Percentiles rank a stretch among this genome's conserved stretches.
Evolutionary conservation across 2,113 vertebrate species (phyloP).

Genomic region (Phylloscopus whistleri): DNA sequence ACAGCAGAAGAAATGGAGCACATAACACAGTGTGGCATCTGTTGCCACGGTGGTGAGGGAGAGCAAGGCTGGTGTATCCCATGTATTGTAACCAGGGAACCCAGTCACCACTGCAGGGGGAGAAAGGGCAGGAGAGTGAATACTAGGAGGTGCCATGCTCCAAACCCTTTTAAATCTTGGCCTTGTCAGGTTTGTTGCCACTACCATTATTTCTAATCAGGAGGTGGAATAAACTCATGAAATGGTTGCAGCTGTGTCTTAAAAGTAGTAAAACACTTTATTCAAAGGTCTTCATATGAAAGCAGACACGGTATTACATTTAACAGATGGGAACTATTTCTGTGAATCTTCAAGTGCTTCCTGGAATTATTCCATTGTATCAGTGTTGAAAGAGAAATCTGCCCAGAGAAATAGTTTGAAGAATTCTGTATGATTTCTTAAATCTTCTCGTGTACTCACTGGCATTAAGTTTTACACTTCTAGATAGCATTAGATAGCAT

Average conservation of each 20-base stretch:
- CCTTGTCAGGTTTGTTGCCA: background rate
- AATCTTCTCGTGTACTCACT: background rate
- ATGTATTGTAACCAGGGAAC: background rate
- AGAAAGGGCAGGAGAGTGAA: background rate
- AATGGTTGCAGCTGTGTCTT: background rate
- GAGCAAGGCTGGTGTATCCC: accelerated
- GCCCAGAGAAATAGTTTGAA: background rate
- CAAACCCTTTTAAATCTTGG: background rate
- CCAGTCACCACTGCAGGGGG: accelerated
- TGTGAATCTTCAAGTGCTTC: background rate
- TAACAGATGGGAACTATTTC: background rate
- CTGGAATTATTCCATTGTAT: background rate
- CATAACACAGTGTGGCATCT: accelerated
- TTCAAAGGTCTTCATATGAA: background rate
- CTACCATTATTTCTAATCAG: background rate
- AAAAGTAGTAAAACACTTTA: background rate
- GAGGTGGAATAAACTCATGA: background rate
- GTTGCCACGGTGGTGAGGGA: background rate
- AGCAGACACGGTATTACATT: background rate
- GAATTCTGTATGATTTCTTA: background rate
- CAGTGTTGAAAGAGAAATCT: background rate
- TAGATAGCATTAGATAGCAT: accelerated
- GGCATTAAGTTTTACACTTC: background rate
- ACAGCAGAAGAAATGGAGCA: background rate
- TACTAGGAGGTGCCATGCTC: background rate